A percentile compares a stretch with the other conserved stretches of the same genome.
phyloP scores from a whole-genome alignment of 2,888 invertebrate species.

The Drosophila colorata region DNA sequence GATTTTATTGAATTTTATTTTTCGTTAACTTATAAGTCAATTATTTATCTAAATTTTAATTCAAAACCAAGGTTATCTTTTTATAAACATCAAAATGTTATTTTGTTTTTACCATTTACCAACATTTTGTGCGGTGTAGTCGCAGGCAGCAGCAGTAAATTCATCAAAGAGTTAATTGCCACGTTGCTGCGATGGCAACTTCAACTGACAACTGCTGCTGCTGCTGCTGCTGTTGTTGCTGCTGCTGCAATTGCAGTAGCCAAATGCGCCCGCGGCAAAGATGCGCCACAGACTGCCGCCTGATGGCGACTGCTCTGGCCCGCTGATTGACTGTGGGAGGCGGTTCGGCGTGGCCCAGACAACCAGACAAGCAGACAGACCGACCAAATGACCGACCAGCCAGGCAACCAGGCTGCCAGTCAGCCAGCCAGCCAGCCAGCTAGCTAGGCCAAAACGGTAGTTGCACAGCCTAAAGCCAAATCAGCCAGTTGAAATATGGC shows the following conservation, averaged over 20 bases:
- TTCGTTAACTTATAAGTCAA: too few species aligned
- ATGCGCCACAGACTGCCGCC: slow-evolving; percentile 49
- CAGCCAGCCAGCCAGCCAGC: slow-evolving; percentile 5
- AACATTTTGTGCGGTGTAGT: slow-evolving; percentile 26
- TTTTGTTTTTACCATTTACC: neutral
- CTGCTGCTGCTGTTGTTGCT: slow-evolving; percentile 15
- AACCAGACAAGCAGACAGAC: slow-evolving; percentile 4
- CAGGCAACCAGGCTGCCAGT: neutral
- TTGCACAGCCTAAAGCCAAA: slow-evolving; percentile 38
- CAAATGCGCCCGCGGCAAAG: slow-evolving; percentile 57
- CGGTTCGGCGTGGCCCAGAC: neutral
- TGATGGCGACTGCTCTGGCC: slow-evolving; percentile 2
- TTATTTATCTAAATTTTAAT: too few species aligned
- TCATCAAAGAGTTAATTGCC: slow-evolving; percentile 79
- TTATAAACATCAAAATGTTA: neutral
- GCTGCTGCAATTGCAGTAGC: slow-evolving; percentile 52
- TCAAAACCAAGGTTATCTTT: neutral
- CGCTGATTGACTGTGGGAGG: slow-evolving; percentile 64
- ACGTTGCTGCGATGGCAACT: slow-evolving; percentile 62
- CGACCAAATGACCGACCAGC: slow-evolving; percentile 2
- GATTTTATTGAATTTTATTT: too few species aligned
- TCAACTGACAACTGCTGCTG: slow-evolving; percentile 55
- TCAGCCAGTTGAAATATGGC: slow-evolving; percentile 62
- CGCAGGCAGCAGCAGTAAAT: slow-evolving; percentile 55
- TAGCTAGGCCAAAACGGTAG: slow-evolving; percentile 49